A percentile compares a stretch with the other conserved stretches of the same genome.
Conservation (phyloP, 2,888 invertebrate genomes). For the Syrista parreyssii region DNA sequence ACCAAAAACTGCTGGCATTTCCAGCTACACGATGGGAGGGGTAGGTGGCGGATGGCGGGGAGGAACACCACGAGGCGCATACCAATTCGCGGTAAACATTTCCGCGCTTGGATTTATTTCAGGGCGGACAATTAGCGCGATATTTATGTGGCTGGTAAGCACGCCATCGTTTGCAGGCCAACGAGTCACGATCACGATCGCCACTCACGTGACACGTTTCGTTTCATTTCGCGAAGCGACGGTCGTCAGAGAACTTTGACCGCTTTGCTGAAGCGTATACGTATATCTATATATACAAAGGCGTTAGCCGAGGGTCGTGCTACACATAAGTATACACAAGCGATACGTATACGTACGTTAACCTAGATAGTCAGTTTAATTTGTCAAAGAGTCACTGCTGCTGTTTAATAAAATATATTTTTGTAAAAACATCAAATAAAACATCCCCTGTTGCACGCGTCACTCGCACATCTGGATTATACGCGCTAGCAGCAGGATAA, state of each 20-base stretch:
- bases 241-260: neutral
- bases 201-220: constrained; percentile 21
- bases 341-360: neutral
- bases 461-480: neutral
- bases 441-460: neutral
- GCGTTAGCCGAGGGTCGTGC: neutral
- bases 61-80: constrained; percentile 2
- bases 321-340: too few relatives aligned
- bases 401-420: neutral
- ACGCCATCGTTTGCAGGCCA: constrained; percentile 32
- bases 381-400: neutral
- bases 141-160: constrained; percentile 52
- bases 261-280: neutral
- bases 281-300: neutral
- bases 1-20: constrained; percentile 35
- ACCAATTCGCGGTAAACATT: constrained; percentile 37
- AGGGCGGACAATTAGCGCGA: constrained; percentile 54
- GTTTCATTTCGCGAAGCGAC: constrained; percentile 25
- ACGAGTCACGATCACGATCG: constrained; percentile 13
- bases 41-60: too few relatives aligned
- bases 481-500: too few relatives aligned
- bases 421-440: neutral
- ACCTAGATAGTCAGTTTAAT: neutral
- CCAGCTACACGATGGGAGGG: constrained; percentile 24
- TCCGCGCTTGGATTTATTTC: constrained; percentile 55